Conservation (phyloP, 2,888 invertebrate genomes). For the Drepanosiphum platanoidis region DNA sequence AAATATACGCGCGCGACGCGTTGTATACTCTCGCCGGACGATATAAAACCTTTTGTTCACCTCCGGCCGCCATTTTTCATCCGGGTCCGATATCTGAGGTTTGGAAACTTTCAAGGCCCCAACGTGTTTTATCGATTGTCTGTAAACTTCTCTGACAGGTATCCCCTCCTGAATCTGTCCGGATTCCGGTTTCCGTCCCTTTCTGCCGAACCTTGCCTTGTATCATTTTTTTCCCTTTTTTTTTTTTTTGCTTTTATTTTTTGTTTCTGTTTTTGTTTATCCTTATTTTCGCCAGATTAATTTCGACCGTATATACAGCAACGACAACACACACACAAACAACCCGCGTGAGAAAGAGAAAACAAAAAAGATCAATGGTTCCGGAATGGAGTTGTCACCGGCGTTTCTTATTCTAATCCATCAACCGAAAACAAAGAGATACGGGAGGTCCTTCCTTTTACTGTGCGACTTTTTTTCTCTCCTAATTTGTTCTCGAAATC, state of each 20-base stretch:
- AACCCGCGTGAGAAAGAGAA: slow-evolving; percentile 33
- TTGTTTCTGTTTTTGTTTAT: too few relatives aligned
- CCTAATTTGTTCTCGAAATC: slow-evolving; percentile 14
- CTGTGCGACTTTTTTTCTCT: not conserved
- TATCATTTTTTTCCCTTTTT: slow-evolving; percentile 10
- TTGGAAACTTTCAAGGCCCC: slow-evolving; percentile 27
- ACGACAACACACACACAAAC: not conserved
- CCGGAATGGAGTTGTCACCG: slow-evolving; percentile 39
- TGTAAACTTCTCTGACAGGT: slow-evolving; percentile 50
- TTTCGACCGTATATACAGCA: slow-evolving; percentile 10
- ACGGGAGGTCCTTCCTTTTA: not conserved
- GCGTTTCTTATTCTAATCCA: slow-evolving; percentile 49
- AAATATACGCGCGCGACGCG: not conserved
- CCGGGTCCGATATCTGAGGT: slow-evolving; percentile 18
- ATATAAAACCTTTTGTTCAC: slow-evolving; percentile 9
- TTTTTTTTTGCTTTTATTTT: too few relatives aligned
- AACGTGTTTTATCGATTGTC: slow-evolving; percentile 53
- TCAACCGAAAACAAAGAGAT: slow-evolving; percentile 44
- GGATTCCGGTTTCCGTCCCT: slow-evolving; percentile 45
- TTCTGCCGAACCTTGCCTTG: slow-evolving; percentile 21
- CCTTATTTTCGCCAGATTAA: slow-evolving; percentile 26
- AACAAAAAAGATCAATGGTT: slow-evolving; percentile 49
- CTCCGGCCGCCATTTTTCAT: slow-evolving; percentile 21
- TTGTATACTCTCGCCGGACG: not conserved
- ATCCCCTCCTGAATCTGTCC: slow-evolving; percentile 8